Percentiles rank a stretch among this genome's conserved stretches.
Evolutionary conservation across 2,888 invertebrate species (phyloP).

Genomic region (Epistrophe eligans): DNA sequence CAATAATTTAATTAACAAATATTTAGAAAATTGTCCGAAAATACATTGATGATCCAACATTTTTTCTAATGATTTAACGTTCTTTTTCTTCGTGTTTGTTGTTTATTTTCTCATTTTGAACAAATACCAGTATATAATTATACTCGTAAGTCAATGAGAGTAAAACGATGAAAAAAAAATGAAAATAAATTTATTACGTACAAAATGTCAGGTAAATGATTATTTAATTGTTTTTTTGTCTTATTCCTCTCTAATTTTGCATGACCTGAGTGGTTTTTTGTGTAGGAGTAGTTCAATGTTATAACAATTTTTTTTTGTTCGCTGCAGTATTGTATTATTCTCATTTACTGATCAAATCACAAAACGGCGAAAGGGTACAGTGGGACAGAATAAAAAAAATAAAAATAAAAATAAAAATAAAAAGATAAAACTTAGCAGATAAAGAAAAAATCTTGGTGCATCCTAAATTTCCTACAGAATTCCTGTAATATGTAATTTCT

Average conservation of each 20-base stretch:
- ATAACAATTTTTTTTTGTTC: background rate
- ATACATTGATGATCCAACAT: constrained; percentile 40
- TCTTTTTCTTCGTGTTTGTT: background rate
- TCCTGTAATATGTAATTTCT: too few relatives aligned
- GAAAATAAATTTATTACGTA: constrained; percentile 13
- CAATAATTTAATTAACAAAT: constrained; percentile 16
- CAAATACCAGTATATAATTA: background rate
- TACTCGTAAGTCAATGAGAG: background rate
- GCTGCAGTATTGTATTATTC: background rate
- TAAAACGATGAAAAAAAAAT: background rate
- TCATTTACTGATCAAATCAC: background rate
- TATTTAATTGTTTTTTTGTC: constrained; percentile 30
- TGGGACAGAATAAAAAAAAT: background rate
- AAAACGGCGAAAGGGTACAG: background rate
- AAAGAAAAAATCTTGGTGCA: too few relatives aligned
- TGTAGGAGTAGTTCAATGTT: constrained; percentile 38
- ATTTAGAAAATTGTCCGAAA: constrained; percentile 41
- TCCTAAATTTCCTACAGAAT: too few relatives aligned
- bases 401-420: too few relatives aligned
- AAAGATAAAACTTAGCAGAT: background rate
- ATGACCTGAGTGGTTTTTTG: constrained; percentile 16
- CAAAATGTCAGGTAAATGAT: constrained; percentile 51
- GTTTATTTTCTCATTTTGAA: background rate
- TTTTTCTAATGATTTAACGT: constrained; percentile 5
- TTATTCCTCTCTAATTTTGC: constrained; percentile 18